Percentiles rank a stretch among this genome's conserved stretches.
phyloP scores from a whole-genome alignment of 2,888 invertebrate genomes.

The Catocala fraxini region DNA sequence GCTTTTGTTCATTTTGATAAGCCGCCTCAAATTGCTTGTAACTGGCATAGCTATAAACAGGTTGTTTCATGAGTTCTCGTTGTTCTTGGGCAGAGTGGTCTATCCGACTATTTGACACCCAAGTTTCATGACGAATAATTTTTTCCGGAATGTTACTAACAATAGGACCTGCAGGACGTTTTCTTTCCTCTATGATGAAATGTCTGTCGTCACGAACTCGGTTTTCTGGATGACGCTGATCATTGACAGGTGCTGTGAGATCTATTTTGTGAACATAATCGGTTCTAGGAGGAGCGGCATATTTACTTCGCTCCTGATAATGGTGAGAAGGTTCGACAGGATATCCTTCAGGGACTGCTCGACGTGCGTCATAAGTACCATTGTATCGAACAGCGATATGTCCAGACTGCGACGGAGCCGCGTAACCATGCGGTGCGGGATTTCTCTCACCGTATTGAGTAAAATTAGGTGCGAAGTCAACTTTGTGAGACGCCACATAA shows the following conservation, averaged over 20 bases:
- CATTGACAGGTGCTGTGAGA: constrained; percentile 72
- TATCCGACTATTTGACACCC: constrained; percentile 80
- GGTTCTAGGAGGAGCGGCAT: constrained; percentile 62
- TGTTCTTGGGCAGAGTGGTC: constrained; percentile 79
- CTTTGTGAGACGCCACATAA: constrained; percentile 89
- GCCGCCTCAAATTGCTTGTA: constrained; percentile 81
- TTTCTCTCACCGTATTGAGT: constrained; percentile 80
- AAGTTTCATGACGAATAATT: constrained; percentile 80
- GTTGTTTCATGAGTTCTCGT: constrained; percentile 78
- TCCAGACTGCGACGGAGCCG: constrained; percentile 57
- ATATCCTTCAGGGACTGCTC: constrained; percentile 67
- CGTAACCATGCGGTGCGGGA: constrained; percentile 58
- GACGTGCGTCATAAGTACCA: constrained; percentile 69
- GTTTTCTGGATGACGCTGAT: constrained; percentile 71
- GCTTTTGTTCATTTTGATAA: constrained; percentile 78
- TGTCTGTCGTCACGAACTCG: constrained; percentile 78
- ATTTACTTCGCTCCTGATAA: constrained; percentile 74
- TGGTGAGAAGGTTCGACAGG: constrained; percentile 74
- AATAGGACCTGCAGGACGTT: constrained; percentile 75
- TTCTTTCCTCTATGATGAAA: constrained; percentile 79
- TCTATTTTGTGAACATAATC: constrained; percentile 83
- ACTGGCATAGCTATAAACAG: constrained; percentile 79
- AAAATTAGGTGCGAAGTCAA: constrained; percentile 93
- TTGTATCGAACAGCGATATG: constrained; percentile 71
- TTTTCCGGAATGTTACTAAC: constrained; percentile 85